These are phyloP conservation scores for Folsomia candida DNA, from an alignment of 2,888 invertebrate species.

Conservation along the genomic window DNA sequence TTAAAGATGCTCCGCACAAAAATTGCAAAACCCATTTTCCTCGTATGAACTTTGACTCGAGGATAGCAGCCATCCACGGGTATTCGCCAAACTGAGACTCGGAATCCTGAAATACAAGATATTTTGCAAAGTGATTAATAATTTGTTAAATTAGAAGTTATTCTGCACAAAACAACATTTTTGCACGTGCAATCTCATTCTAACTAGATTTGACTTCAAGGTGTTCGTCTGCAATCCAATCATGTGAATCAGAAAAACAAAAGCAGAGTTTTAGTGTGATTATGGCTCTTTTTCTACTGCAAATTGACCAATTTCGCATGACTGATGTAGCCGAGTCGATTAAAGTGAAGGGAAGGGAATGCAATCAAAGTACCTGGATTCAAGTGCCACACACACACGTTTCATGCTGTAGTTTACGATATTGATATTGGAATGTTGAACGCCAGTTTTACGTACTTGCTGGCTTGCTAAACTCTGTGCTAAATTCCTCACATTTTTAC, in stretches of 20 bases:
- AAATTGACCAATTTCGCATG: background rate
- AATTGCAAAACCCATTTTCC: slow-evolving; percentile 51
- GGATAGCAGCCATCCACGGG: slow-evolving; percentile 51
- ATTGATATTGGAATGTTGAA: background rate
- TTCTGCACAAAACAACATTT: background rate
- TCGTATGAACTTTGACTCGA: slow-evolving; percentile 45
- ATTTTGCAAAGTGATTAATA: background rate
- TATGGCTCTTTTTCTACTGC: background rate
- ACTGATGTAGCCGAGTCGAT: background rate
- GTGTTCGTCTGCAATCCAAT: background rate
- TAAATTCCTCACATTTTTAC: background rate
- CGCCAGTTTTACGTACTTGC: background rate
- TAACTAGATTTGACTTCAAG: background rate
- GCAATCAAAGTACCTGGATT: background rate
- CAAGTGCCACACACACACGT: background rate
- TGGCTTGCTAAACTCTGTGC: background rate
- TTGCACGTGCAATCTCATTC: background rate
- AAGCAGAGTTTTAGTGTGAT: background rate
- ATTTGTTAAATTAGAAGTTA: too few relatives aligned
- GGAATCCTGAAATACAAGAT: slow-evolving; percentile 35
- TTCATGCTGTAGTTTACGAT: too few relatives aligned
- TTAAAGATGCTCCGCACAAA: slow-evolving; percentile 52
- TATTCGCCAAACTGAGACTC: slow-evolving; percentile 51
- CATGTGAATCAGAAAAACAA: background rate
- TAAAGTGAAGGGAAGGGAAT: background rate